These are phyloP conservation scores for Philonicus albiceps DNA, from an alignment of 2,888 invertebrate genomes.

Conservation along the genomic window DNA sequence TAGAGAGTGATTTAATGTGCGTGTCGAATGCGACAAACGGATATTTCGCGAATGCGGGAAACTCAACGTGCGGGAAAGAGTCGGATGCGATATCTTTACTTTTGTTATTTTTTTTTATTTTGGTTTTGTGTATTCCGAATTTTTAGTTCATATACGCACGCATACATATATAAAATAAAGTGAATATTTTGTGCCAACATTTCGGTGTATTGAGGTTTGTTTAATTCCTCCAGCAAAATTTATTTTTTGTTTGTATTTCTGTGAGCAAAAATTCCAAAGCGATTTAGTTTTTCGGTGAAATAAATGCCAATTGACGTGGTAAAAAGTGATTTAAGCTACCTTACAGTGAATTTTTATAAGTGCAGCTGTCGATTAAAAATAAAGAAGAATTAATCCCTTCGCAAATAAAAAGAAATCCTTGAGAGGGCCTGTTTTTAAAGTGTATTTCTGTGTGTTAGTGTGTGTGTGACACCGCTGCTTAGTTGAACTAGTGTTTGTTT, in stretches of 20 bases:
- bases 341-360: not conserved
- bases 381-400: not conserved
- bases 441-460: not conserved
- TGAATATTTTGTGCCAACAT: not conserved
- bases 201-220: not conserved
- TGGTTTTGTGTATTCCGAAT: not conserved
- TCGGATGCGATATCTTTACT: not conserved
- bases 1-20: not conserved
- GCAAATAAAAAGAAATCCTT: not conserved
- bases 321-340: not conserved
- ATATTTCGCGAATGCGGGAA: not conserved
- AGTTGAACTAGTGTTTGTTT: not conserved
- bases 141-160: not conserved
- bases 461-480: not conserved
- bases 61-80: constrained; percentile 27
- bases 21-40: not conserved
- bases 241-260: not conserved
- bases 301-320: not conserved
- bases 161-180: not conserved
- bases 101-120: not conserved
- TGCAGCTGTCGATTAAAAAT: not conserved
- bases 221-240: not conserved
- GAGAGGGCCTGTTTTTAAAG: too few species aligned
- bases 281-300: not conserved
- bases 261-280: not conserved